Evolutionary conservation across 2,888 invertebrate genomes (phyloP).

Genomic region (Drosophila aldrichi): DNA sequence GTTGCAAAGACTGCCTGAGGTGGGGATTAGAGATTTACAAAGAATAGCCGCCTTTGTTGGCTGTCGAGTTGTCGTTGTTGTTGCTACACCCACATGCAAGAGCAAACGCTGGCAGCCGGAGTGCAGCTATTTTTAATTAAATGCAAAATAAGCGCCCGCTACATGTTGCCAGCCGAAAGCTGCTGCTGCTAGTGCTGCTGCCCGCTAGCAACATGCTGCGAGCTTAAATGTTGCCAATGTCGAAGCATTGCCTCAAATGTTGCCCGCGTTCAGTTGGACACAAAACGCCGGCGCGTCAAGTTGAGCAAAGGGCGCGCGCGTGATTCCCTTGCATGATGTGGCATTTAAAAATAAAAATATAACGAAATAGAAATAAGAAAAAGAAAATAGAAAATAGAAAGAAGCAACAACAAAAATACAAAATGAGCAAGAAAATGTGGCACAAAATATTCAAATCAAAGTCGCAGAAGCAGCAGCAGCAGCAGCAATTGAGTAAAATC

Average conservation of each 20-base stretch:
- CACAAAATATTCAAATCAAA: constrained; percentile 85
- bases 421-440: constrained; percentile 85
- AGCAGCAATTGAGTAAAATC: constrained; percentile 55
- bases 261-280: constrained; percentile 60
- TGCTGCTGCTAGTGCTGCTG: constrained; percentile 1
- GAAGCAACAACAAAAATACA: constrained; percentile 20
- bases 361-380: constrained; percentile 33
- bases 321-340: constrained; percentile 14
- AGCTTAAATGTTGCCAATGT: constrained; percentile 24
- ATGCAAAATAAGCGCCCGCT: constrained; percentile 69
- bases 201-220: constrained; percentile 18
- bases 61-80: constrained; percentile 29
- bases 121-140: constrained; percentile 76
- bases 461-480: constrained; percentile 73
- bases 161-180: constrained; percentile 56
- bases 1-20: constrained; percentile 46
- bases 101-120: constrained; percentile 61
- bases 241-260: constrained; percentile 29
- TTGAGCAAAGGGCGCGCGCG: constrained; percentile 16
- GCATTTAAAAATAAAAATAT: constrained; percentile 48
- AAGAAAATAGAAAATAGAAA: not conserved
- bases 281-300: constrained; percentile 67
- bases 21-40: constrained; percentile 34
- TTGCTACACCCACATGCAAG: constrained; percentile 68
- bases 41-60: constrained; percentile 74